These are phyloP conservation scores for Hylaeus anthracinus DNA, from an alignment of 1,140 invertebrate genomes.

Conservation along the genomic window DNA sequence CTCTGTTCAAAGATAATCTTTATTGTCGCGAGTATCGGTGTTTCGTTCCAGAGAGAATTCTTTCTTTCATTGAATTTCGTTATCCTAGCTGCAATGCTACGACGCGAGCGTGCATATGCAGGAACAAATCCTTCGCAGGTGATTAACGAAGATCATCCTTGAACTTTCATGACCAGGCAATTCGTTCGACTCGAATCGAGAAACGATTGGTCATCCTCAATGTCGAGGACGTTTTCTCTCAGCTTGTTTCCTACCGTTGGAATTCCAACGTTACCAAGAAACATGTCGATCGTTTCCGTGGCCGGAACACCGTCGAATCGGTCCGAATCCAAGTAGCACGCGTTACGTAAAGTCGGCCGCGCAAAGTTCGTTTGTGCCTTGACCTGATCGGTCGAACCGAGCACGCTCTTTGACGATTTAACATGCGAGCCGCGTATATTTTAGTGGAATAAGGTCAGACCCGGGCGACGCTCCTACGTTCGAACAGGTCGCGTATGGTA, in stretches of 20 bases:
- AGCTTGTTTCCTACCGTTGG: too few species aligned
- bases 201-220: too few species aligned
- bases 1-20: conserved; percentile 72
- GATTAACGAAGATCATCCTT: too few species aligned
- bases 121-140: too few species aligned
- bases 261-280: too few species aligned
- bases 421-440: conserved; percentile 73
- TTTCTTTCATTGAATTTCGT: too few species aligned
- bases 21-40: conserved; percentile 48
- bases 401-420: conserved; percentile 58
- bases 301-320: conserved; percentile 9
- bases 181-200: too few species aligned
- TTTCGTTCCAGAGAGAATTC: neutral
- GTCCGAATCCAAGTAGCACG: neutral
- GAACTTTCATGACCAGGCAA: too few species aligned
- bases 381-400: conserved; percentile 65
- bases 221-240: too few species aligned
- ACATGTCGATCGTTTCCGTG: neutral
- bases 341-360: conserved; percentile 32
- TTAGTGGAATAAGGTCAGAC: conserved; percentile 77
- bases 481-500: conserved; percentile 58
- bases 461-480: conserved; percentile 60
- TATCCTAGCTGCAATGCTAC: too few species aligned
- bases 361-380: conserved; percentile 55
- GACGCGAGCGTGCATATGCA: too few species aligned